Percentiles rank a stretch among this genome's conserved stretches.
Evolutionary conservation across 2,113 vertebrate species (phyloP).

Genomic region (Zapornia atra): DNA sequence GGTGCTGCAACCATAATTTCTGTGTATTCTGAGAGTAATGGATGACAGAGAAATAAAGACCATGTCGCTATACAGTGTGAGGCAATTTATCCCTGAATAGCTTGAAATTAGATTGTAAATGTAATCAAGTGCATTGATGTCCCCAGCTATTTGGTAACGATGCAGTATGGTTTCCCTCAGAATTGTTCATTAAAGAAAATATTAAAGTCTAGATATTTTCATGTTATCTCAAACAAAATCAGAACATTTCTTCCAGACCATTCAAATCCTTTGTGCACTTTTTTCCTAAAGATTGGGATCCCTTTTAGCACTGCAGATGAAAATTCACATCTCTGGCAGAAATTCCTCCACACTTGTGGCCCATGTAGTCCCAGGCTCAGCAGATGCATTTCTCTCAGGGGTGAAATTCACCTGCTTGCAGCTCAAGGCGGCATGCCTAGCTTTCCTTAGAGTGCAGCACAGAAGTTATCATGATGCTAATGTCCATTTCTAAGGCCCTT

Average conservation of each 20-base stretch:
- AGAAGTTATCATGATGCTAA: background rate
- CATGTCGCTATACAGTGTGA: background rate
- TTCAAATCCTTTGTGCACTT: background rate
- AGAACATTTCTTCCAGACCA: background rate
- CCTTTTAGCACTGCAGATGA: background rate
- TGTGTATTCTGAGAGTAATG: constrained; percentile 31
- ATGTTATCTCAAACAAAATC: constrained; percentile 32
- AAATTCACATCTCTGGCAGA: background rate
- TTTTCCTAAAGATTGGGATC: background rate
- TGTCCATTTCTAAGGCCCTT: background rate
- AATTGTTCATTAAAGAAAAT: constrained; percentile 59
- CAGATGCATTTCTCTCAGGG: background rate
- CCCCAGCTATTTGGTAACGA: constrained; percentile 19
- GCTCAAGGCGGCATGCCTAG: background rate
- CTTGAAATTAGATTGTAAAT: constrained; percentile 67
- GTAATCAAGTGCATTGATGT: constrained; percentile 69
- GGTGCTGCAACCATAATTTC: constrained; percentile 37
- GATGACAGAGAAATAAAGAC: constrained; percentile 53
- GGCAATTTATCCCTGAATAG: constrained; percentile 61
- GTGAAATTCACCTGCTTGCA: background rate
- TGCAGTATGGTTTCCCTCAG: background rate
- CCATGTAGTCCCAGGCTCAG: background rate
- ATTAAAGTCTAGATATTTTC: constrained; percentile 37
- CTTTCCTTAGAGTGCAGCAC: background rate
- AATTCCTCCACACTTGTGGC: background rate